Conservation (phyloP, 2,113 vertebrate genomes). For the Esox niger region DNA sequence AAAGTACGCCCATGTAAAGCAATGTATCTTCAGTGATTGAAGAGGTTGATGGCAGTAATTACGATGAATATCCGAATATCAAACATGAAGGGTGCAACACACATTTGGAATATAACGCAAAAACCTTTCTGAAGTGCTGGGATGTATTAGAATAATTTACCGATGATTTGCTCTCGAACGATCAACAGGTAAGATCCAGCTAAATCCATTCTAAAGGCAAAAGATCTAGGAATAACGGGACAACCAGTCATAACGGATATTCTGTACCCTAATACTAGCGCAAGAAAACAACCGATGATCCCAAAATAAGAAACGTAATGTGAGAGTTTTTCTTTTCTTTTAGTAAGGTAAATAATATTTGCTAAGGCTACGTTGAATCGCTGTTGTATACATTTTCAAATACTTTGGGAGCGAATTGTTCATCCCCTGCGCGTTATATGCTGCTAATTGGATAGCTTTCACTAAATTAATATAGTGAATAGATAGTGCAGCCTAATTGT, state of each 20-base stretch:
- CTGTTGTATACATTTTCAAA: too few species aligned
- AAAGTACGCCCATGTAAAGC: conserved; percentile 50
- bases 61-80: conserved; percentile 21
- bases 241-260: background rate
- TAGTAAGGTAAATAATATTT: too few species aligned
- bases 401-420: too few species aligned
- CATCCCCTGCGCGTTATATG: too few species aligned
- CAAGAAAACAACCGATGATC: too few species aligned
- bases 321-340: too few species aligned
- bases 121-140: conserved; percentile 20
- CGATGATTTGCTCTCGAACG: conserved; percentile 25
- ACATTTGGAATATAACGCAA: conserved; percentile 13
- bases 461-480: too few species aligned
- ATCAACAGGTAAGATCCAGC: conserved; percentile 53
- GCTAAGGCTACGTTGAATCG: too few species aligned
- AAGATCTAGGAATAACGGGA: background rate
- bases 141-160: conserved; percentile 30
- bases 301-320: too few species aligned
- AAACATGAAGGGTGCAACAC: conserved; percentile 17
- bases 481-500: too few species aligned
- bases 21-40: conserved; percentile 50
- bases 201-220: background rate
- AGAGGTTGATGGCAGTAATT: conserved; percentile 59
- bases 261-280: too few species aligned
- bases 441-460: too few species aligned